A percentile compares a stretch with the other conserved stretches of the same genome.
These are phyloP conservation scores for Dipodomys stephensi DNA, from an alignment of 2,113 vertebrate genomes.

Conservation along the genomic window DNA sequence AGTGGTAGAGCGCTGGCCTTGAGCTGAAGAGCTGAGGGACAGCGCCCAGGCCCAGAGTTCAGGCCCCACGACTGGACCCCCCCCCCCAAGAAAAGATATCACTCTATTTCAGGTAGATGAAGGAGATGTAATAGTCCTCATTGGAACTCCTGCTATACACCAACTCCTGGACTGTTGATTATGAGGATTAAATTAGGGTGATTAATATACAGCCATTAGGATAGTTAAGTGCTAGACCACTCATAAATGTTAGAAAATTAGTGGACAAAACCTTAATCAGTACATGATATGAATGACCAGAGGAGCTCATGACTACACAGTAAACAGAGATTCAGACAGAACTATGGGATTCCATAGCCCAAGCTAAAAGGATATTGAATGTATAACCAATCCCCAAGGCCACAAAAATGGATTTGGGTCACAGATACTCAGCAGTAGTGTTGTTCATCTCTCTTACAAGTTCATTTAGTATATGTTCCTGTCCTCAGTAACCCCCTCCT, in stretches of 20 bases:
- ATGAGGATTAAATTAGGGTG: background rate
- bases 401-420: background rate
- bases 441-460: background rate
- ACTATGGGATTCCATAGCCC: background rate
- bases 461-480: background rate
- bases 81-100: background rate
- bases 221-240: background rate
- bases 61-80: too few relatives aligned
- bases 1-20: too few relatives aligned
- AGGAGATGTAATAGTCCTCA: background rate
- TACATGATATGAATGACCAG: background rate
- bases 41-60: too few relatives aligned
- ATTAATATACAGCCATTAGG: background rate
- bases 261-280: background rate
- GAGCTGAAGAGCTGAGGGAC: too few relatives aligned
- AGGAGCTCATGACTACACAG: background rate
- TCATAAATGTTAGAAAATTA: background rate
- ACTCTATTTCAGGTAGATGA: background rate
- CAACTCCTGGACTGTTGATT: background rate
- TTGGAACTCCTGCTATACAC: background rate
- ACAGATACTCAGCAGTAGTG: background rate
- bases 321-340: background rate
- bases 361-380: background rate
- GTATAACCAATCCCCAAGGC: background rate
- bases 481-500: background rate